Evolutionary conservation across 92 coral and sea anemone species (phyloP).

Genomic region (Actinernus sp.): DNA sequence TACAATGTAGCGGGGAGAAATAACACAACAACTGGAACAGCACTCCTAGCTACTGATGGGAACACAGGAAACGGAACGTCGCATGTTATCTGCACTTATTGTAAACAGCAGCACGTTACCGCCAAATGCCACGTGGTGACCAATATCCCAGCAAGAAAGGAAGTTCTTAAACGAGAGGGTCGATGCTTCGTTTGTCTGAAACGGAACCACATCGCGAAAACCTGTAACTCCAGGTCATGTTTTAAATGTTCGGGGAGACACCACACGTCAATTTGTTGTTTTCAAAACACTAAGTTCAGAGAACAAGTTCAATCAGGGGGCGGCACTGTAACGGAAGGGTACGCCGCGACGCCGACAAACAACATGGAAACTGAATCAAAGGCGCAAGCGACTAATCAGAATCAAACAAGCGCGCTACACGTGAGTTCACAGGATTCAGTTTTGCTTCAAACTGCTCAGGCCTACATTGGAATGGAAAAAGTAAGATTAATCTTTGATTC

Average conservation of each 20-base stretch:
- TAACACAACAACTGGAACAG: not conserved
- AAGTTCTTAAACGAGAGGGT: conserved; percentile 48
- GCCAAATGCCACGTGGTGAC: conserved; percentile 66
- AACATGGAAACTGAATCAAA: no score
- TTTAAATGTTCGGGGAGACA: conserved; percentile 67
- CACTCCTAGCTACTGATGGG: not conserved
- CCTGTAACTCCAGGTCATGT: conserved; percentile 53
- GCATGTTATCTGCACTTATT: conserved; percentile 52
- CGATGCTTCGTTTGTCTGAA: conserved; percentile 65
- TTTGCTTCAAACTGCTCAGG: conserved; percentile 63
- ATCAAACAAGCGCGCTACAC: no score
- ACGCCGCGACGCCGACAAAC: no score
- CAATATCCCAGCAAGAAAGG: conserved; percentile 41
- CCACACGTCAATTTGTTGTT: conserved; percentile 51
- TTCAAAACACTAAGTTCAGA: not conserved
- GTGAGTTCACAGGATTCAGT: conserved; percentile 55
- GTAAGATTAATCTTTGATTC: conserved; percentile 59
- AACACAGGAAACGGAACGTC: not conserved
- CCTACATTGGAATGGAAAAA: conserved; percentile 14
- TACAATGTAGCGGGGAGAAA: no score
- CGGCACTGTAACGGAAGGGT: conserved; percentile 9
- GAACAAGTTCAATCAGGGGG: not conserved
- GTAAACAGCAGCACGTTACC: conserved; percentile 55
- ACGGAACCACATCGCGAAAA: conserved; percentile 46
- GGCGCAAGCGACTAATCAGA: no score